A percentile compares a stretch with the other conserved stretches of the same genome.
These are phyloP conservation scores for Plotosus lineatus DNA, from an alignment of 2,113 vertebrate genomes.

Conservation along the genomic window DNA sequence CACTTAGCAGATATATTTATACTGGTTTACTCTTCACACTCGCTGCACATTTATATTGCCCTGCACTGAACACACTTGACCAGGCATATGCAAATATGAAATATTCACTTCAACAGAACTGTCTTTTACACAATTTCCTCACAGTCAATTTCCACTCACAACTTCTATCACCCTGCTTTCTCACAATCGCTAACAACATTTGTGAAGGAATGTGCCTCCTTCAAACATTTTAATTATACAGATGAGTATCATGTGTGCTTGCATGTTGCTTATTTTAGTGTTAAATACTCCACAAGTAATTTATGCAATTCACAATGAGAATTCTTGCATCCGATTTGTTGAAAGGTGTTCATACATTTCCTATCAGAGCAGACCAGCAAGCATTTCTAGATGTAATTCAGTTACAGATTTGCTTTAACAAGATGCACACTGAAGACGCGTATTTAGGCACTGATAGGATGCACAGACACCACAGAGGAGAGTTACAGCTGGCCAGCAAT, in stretches of 20 bases:
- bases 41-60: not conserved
- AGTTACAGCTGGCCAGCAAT: too few relatives aligned
- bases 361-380: too few relatives aligned
- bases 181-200: not conserved
- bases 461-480: too few relatives aligned
- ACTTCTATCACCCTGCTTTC: not conserved
- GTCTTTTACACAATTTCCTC: constrained; percentile 11
- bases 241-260: not conserved
- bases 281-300: too few relatives aligned
- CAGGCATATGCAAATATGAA: not conserved
- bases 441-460: too few relatives aligned
- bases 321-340: too few relatives aligned
- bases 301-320: too few relatives aligned
- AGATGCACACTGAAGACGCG: too few relatives aligned
- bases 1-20: not conserved
- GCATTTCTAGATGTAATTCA: too few relatives aligned
- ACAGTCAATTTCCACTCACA: not conserved
- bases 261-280: not conserved
- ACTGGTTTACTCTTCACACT: not conserved
- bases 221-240: not conserved
- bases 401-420: too few relatives aligned
- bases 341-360: too few relatives aligned
- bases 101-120: not conserved
- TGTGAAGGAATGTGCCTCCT: not conserved
- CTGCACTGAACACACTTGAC: not conserved